phyloP scores from a whole-genome alignment of 2,797 vertebrate genomes.

The Poecilia picta region DNA sequence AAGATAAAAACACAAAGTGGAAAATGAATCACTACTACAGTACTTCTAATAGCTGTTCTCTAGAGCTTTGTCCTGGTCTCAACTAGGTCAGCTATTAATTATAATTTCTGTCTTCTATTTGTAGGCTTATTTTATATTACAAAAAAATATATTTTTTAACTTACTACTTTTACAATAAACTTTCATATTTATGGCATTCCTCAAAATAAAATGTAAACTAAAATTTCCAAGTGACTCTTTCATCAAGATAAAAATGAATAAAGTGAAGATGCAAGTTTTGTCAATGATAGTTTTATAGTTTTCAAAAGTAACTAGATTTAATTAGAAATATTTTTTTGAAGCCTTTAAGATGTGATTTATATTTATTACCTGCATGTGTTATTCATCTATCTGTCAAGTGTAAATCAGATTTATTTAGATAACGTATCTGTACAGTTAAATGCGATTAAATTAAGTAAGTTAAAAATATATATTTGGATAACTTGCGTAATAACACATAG shows the following conservation, averaged over 20 bases:
- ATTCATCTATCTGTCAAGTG: background rate
- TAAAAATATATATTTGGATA: background rate
- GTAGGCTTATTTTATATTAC: background rate
- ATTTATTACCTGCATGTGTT: background rate
- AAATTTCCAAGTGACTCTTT: background rate
- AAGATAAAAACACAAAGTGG: too few relatives aligned
- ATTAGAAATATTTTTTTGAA: background rate
- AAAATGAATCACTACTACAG: too few relatives aligned
- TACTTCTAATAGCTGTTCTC: background rate
- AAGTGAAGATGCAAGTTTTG: background rate
- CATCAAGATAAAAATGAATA: background rate
- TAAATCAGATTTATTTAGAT: background rate
- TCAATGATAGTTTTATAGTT: background rate
- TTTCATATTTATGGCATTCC: background rate
- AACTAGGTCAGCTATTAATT: background rate
- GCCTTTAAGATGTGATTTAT: background rate
- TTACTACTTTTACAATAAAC: background rate
- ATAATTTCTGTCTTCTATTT: background rate
- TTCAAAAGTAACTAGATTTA: background rate
- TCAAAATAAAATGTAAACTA: background rate
- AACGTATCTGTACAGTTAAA: background rate
- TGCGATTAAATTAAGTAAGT: background rate
- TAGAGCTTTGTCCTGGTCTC: conserved; percentile 9
- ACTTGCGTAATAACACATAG: background rate
- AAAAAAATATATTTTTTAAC: background rate